Evolutionary conservation across 2,888 invertebrate genomes (phyloP).

Genomic region (Pinctada fucata): DNA sequence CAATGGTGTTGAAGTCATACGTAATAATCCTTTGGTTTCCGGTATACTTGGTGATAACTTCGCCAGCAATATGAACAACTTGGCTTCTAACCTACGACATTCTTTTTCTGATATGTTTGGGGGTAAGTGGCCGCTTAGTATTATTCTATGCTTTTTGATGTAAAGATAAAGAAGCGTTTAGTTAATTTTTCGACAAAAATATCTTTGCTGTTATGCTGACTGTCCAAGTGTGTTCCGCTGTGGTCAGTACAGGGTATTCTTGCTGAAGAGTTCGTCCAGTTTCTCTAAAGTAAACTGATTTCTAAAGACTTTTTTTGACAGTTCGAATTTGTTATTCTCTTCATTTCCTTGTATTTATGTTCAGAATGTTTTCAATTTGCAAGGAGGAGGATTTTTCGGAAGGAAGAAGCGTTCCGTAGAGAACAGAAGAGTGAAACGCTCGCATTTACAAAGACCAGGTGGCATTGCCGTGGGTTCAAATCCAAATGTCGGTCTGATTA

Average conservation of each 20-base stretch:
- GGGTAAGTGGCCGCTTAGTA: background rate
- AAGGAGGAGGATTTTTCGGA: background rate
- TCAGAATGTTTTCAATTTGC: background rate
- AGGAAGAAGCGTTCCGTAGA: background rate
- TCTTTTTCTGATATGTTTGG: background rate
- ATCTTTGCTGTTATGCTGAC: too few relatives aligned
- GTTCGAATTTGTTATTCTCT: too few relatives aligned
- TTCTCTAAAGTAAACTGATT: too few relatives aligned
- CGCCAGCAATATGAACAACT: background rate
- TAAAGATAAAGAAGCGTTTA: too few relatives aligned
- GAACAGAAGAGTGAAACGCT: background rate
- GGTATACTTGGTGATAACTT: background rate
- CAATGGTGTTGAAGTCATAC: background rate
- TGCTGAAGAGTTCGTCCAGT: too few relatives aligned
- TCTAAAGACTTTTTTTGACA: too few relatives aligned
- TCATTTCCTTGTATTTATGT: too few relatives aligned
- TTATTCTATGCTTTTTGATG: too few relatives aligned
- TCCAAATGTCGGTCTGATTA: background rate
- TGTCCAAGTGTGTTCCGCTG: too few relatives aligned
- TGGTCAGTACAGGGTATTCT: too few relatives aligned
- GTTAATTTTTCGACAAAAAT: too few relatives aligned
- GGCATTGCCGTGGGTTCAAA: background rate
- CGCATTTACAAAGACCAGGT: background rate
- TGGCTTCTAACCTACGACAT: background rate
- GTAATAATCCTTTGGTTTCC: background rate